Conservation (phyloP, 1,140 invertebrate species). For the Zaprionus taronus region DNA sequence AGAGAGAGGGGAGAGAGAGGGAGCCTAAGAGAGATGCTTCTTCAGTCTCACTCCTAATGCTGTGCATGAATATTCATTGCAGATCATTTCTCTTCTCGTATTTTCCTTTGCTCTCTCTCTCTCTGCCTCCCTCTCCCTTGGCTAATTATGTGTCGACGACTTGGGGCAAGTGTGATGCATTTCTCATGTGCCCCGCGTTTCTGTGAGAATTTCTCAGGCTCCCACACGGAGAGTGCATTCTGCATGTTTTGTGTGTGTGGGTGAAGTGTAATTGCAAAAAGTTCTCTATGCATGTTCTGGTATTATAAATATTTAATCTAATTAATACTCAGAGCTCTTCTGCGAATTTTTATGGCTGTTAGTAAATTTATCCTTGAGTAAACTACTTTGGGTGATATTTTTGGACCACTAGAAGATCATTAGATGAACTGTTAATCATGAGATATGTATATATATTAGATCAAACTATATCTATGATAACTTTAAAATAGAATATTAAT, state of each 20-base stretch:
- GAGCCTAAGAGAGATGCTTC: background rate
- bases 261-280: background rate
- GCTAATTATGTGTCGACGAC: slow-evolving; percentile 60
- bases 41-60: background rate
- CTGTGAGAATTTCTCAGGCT: slow-evolving; percentile 18
- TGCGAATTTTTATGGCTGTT: background rate
- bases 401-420: no score
- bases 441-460: no score
- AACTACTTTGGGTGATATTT: background rate
- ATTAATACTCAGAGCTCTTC: background rate
- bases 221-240: background rate
- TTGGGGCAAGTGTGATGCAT: slow-evolving; percentile 33
- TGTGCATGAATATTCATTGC: slow-evolving; percentile 7
- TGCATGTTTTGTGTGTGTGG: background rate
- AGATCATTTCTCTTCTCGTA: slow-evolving; percentile 8
- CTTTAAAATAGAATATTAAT: background rate
- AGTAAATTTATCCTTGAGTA: background rate
- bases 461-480: no score
- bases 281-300: background rate
- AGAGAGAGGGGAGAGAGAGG: background rate
- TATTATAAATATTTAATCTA: background rate
- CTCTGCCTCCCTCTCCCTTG: slow-evolving; percentile 32
- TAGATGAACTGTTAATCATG: no score
- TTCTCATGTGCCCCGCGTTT: slow-evolving; percentile 35
- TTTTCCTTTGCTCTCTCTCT: slow-evolving; percentile 1